Conservation (phyloP, 2,797 vertebrate genomes). For the Tokudaia muenninki region DNA sequence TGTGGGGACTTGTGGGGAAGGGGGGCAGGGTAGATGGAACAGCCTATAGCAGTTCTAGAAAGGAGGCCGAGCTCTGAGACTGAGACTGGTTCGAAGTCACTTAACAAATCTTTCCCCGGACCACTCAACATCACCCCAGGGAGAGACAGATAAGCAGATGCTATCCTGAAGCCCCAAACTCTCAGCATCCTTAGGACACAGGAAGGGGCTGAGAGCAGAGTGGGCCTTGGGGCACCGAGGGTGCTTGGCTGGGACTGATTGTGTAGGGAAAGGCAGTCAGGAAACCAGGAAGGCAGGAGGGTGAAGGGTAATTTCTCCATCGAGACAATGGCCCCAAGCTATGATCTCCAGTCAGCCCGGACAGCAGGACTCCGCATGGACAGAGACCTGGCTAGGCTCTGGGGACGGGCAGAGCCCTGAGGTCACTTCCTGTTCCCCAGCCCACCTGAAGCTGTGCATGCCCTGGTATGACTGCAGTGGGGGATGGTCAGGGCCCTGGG, state of each 20-base stretch:
- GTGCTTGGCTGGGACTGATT: not conserved
- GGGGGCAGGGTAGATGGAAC: not conserved
- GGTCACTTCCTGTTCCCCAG: not conserved
- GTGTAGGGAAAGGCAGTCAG: no score
- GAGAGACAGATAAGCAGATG: fast-evolving
- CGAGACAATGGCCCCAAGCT: not conserved
- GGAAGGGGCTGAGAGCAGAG: not conserved
- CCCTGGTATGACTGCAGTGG: not conserved
- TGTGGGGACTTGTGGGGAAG: no score
- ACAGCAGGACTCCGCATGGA: not conserved
- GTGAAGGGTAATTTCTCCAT: fast-evolving
- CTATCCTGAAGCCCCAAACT: fast-evolving
- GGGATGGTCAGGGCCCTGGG: not conserved
- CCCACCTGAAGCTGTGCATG: fast-evolving
- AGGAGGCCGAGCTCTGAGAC: not conserved
- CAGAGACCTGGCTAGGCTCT: not conserved
- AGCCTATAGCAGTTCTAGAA: not conserved
- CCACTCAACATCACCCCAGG: fast-evolving
- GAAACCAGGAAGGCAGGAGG: not conserved
- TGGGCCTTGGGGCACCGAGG: fast-evolving
- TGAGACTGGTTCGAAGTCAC: not conserved
- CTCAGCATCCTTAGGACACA: not conserved
- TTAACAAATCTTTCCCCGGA: no score
- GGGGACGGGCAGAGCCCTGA: not conserved
- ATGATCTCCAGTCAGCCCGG: not conserved